Percentiles rank a stretch among this genome's conserved stretches.
Conservation (phyloP, 2,888 invertebrate genomes). For the Dyspetes luteomarginatus region DNA sequence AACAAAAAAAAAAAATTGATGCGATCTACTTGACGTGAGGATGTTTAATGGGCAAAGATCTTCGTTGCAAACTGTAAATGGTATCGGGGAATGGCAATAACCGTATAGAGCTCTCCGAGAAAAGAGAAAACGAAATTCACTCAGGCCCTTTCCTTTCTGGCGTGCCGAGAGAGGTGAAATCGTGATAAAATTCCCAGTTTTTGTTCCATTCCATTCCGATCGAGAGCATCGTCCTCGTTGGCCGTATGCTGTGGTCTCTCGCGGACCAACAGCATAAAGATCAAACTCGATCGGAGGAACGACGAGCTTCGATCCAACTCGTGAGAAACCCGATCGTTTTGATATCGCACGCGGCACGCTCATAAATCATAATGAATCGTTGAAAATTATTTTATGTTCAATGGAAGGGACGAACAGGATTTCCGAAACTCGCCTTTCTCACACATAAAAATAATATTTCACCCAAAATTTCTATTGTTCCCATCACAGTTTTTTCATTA, state of each 20-base stretch:
- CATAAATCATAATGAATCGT: conserved; percentile 40
- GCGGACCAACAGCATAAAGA: conserved; percentile 50
- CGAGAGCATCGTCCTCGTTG: conserved; percentile 19
- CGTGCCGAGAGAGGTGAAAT: conserved; percentile 55
- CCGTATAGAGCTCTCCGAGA: background rate
- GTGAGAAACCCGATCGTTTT: conserved; percentile 55
- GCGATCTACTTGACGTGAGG: conserved; percentile 23
- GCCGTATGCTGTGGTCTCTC: conserved; percentile 2
- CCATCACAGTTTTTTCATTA: too few species aligned
- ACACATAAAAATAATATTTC: background rate
- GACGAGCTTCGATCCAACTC: conserved; percentile 28
- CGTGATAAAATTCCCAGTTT: conserved; percentile 56
- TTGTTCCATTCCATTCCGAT: conserved; percentile 41
- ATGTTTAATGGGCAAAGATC: conserved; percentile 14
- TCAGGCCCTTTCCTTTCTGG: conserved; percentile 59
- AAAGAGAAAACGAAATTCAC: conserved; percentile 21
- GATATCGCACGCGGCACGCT: conserved; percentile 42
- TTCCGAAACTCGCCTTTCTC: conserved; percentile 8
- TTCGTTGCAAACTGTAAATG: background rate
- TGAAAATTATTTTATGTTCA: background rate
- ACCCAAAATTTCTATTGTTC: too few species aligned
- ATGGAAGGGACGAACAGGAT: background rate
- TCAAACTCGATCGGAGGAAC: conserved; percentile 32
- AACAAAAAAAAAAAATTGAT: conserved; percentile 29
- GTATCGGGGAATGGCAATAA: conserved; percentile 8